Evolutionary conservation across 2,113 vertebrate species (phyloP), one percentile per base, ranked within the genome.

Genomic region (Galbula dea): DNA sequence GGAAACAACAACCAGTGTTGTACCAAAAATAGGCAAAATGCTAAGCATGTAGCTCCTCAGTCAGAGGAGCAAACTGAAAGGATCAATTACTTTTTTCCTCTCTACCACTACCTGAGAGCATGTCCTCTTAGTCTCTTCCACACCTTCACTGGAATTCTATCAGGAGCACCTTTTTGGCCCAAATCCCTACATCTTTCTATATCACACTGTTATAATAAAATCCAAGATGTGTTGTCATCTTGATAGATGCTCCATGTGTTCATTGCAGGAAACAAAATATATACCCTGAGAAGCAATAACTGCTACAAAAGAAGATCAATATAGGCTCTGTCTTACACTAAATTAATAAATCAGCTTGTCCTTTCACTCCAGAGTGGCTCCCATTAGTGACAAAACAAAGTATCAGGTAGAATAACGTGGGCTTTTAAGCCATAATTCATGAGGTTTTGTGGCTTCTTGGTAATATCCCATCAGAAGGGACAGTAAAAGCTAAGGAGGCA

Each of bases 361-460:
- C 78, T 81, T 83, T 58, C 68, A 9, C 29, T 63, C 39, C 73
- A 54, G 24, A 67, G 73, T 34, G 36, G 57, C n/a, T 59, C 36
- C 30, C 72, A 52, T 80, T 86, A 88, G 15, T 77, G 63, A 95
- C 58, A 77, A 90, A 94, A 78, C 49, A 76, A 89, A 77, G 82
- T 27, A 83, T 29, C 82, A 89, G 39, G 55, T 41, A 73, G 57
- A 83, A 65, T 41, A 73, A 84, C 66, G 65, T 6, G 45, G 66
- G 75, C 71, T 94, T 94, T 88, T 83, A 95, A 90, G 61, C 57
- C 73, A 46, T 78, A 88, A 90, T 75, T 94, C 86, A 88, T 66
- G 48, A 90, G 51, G 23, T 91, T 93, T 91, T 93, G 84, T 78
- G 75, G 75, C 55, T 71, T 73, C 37, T 71, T 63, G 67, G 24